Conservation (phyloP, 2,888 invertebrate genomes). For the Hydriomena furcata region DNA sequence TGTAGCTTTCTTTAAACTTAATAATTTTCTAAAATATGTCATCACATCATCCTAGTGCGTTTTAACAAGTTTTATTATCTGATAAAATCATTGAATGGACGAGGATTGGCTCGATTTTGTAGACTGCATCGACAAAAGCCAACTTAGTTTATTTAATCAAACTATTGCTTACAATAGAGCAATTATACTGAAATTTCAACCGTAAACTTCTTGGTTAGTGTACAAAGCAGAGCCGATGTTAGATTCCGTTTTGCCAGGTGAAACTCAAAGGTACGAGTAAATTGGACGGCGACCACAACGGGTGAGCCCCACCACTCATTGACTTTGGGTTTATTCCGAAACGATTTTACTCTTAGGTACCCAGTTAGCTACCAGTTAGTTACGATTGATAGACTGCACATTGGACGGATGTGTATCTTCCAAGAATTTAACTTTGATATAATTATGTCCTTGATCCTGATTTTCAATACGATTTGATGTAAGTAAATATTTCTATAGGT, state of each 20-base stretch:
- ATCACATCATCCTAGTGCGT: conserved; percentile 2
- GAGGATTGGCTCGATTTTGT: too few species aligned
- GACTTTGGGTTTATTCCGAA: conserved; percentile 42
- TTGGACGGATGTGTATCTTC: not conserved
- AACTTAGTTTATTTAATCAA: too few species aligned
- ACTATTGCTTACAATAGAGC: conserved; percentile 33
- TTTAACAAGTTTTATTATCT: not conserved
- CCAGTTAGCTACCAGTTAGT: conserved; percentile 23
- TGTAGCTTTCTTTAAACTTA: conserved; percentile 21
- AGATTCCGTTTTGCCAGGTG: conserved; percentile 49
- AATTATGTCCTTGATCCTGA: too few species aligned
- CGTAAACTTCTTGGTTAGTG: conserved; percentile 37
- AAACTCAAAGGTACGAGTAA: conserved; percentile 60
- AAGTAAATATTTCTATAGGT: too few species aligned
- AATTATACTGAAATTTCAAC: conserved; percentile 41
- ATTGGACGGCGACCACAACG: conserved; percentile 69
- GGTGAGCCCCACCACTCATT: conserved; percentile 47
- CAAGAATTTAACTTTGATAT: not conserved
- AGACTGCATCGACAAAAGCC: too few species aligned
- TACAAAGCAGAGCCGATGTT: conserved; percentile 38
- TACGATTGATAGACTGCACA: conserved; percentile 4
- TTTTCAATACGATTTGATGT: too few species aligned
- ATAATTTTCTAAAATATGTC: conserved; percentile 19
- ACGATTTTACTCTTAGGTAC: conserved; percentile 38
- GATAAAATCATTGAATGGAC: too few species aligned